Base-by-base conservation (phyloP, 2,797 vertebrate genomes). In the Tachyglossus aculeatus region DNA sequence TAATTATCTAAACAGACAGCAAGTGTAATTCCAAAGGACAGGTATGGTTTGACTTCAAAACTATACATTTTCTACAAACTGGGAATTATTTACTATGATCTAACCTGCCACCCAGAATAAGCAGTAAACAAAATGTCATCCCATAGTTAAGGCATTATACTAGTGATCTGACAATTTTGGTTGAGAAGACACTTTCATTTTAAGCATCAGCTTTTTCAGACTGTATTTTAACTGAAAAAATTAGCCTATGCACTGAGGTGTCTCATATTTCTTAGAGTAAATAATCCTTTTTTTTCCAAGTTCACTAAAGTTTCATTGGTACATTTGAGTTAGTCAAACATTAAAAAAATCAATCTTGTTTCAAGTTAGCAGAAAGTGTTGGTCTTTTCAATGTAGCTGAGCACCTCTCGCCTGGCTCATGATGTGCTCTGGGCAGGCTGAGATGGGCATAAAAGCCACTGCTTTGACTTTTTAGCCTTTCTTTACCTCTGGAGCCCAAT, bases 1-100 rank as follows among this genome's bases (percentile, higher is more conserved):
- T 14, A 27, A 25, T 83, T 64, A 60, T 48, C 48, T 6, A 31
- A 74, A 24, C 5, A 72, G 2, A 44, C 16, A 10, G 29, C 18
- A 71, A 29, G 33, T 39, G 37, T 25, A 33, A 67, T 67, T 85
- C 85, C 48, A 75, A 70, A 87, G 55, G n/a, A 65, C 12, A 47
- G 67, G 6, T 15, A 24, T 5, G 40, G 7, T 21, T 21, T 27
- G 67, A 25, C 36, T 74, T 71, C 16, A 82, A 11, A 67, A 21
- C 15, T 32, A 33, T n/a, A 56, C 66, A 51, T 29, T 67, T 24
- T n/a, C 8, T 56, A 69, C 50, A 81, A 64, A 53, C 56, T 31
- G 56, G 10, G 19, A 43, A 10, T 40, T 36, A 43, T 54, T 65
- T 44, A 66, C 31, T 13, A 25, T 44, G n/a, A 51, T 15, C 32